phyloP scores from a whole-genome alignment of 2,797 vertebrate genomes.

The Ctenosaura bakeri region DNA sequence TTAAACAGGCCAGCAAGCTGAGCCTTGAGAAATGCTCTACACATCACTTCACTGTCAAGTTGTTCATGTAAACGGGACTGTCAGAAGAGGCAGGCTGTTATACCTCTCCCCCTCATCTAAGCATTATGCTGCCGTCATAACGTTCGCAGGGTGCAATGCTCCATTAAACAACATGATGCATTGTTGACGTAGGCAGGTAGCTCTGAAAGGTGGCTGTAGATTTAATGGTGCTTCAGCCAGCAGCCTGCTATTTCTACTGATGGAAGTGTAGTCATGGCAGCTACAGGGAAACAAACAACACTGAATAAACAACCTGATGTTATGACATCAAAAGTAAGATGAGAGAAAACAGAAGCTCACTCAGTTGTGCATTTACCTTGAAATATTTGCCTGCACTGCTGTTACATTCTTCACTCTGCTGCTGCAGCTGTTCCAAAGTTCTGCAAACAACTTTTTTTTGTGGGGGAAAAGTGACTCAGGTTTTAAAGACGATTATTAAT shows the following conservation, averaged over 20 bases:
- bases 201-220: background rate
- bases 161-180: background rate
- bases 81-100: conserved; percentile 19
- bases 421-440: conserved; percentile 14
- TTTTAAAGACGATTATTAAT: conserved; percentile 36
- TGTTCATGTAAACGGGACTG: conserved; percentile 5
- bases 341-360: background rate
- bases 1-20: background rate
- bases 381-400: conserved; percentile 24
- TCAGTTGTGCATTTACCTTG: background rate
- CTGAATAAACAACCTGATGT: conserved; percentile 9
- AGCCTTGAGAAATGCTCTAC: background rate
- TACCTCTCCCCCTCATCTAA: conserved; percentile 33
- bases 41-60: conserved; percentile 36
- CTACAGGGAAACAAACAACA: background rate
- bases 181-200: background rate
- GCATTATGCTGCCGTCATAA: background rate
- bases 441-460: conserved; percentile 2
- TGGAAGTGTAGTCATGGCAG: background rate
- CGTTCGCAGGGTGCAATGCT: background rate
- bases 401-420: background rate
- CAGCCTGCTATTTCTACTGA: fast-evolving
- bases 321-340: conserved; percentile 18
- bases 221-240: background rate
- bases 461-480: conserved; percentile 17